Evolutionary conservation across 92 coral and sea anemone genomes (phyloP), one percentile per base, ranked within the genome.

Genomic region (Ricordea florida): DNA sequence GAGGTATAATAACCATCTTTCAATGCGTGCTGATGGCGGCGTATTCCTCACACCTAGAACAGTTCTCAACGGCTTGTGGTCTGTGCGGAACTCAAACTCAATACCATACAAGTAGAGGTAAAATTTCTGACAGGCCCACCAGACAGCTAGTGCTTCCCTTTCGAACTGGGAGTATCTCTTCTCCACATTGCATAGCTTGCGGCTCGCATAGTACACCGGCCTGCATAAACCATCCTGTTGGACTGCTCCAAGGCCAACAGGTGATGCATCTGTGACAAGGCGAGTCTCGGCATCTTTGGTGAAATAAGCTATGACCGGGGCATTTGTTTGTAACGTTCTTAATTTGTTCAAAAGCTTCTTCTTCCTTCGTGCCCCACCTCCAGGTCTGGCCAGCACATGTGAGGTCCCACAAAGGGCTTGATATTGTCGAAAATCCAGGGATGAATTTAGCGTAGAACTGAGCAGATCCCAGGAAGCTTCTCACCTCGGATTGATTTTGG

Each of bases 141-240:
- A 35, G 2, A 83, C 82, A 7, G 66, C 87, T 6, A 83, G 27
- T n/a, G 89, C 89, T 50, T 88, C 89, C 28, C 77, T 31, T 36
- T 87, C 90, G 20, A 69, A 72, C 68, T 85, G 91, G 17, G 88
- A 85, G 58, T 85, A 90, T 14, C 86, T 57, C 24, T 62, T 64
- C 37, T 90, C 88, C 3, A 56, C 82, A 13, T 46, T 49, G 32
- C 58, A 57, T 5, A 89, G 79, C 42, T 69, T 89, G 16, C 87
- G 74, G 62, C 94, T 89, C 32, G 94, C 94, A 52, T 84, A 89
- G 48, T 84, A 84, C 14, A 89, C 44, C 23, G 90, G 87, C 42
- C 85, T 65, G 69, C 53, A 69, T 2, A 35, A 31, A 6, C 86
- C 86, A 42, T 83, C 93, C 4, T 35, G 53, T 23, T 83, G 86